Evolutionary conservation across 2,888 invertebrate genomes (phyloP).

Genomic region (Drosophila fungiperda): DNA sequence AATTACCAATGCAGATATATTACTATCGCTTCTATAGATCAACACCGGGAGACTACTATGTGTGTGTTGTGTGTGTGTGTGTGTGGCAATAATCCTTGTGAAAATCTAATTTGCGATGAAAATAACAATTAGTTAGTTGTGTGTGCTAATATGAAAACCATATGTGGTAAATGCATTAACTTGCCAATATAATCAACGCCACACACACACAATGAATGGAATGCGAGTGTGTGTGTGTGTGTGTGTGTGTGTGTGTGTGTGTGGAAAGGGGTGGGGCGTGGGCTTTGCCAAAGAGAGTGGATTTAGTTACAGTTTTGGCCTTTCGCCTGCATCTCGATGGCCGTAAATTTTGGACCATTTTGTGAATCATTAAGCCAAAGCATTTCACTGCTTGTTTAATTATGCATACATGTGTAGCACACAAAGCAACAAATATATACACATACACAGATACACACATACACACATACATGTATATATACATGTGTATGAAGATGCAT

Average conservation of each 20-base stretch:
- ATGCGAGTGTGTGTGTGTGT: too few relatives aligned
- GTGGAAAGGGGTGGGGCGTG: not conserved
- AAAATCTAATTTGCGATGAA: slow-evolving; percentile 78
- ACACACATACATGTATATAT: slow-evolving; percentile 2
- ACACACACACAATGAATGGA: not conserved
- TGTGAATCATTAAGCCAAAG: slow-evolving; percentile 79
- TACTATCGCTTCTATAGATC: slow-evolving; percentile 36
- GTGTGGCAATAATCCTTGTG: slow-evolving; percentile 60
- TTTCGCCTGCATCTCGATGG: slow-evolving; percentile 42
- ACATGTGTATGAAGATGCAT: not conserved
- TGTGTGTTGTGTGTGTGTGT: slow-evolving; percentile 28
- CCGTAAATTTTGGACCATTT: slow-evolving; percentile 72
- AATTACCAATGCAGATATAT: slow-evolving; percentile 14
- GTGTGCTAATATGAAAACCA: slow-evolving; percentile 56
- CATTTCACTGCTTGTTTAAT: slow-evolving; percentile 79
- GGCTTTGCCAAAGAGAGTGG: not conserved
- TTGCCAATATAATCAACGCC: slow-evolving; percentile 63
- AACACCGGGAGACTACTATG: slow-evolving; percentile 12
- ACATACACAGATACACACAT: slow-evolving; percentile 24
- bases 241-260: too few relatives aligned
- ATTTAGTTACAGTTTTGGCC: slow-evolving; percentile 28
- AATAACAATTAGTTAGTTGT: slow-evolving; percentile 76
- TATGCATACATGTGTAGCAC: slow-evolving; percentile 66
- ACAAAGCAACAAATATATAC: slow-evolving; percentile 23
- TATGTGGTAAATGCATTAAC: slow-evolving; percentile 75